These are phyloP conservation scores for Orientallactaga sibirica DNA, from an alignment of 2,797 vertebrate genomes.

Conservation along the genomic window DNA sequence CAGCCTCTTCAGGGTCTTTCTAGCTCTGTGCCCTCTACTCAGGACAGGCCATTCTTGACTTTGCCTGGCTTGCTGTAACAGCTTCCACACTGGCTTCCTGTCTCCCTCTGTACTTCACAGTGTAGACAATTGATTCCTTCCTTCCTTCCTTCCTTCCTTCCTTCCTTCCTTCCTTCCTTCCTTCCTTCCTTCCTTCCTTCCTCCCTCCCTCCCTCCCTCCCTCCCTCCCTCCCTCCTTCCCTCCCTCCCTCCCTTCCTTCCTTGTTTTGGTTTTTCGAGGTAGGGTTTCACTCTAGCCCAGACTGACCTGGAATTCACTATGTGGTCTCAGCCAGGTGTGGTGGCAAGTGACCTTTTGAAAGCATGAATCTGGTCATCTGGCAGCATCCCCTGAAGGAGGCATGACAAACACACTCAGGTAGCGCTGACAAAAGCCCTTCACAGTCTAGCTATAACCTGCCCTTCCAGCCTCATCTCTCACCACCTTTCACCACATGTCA, in stretches of 20 bases:
- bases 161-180: no score
- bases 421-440: not conserved
- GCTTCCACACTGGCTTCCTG: not conserved
- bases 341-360: conserved; percentile 6
- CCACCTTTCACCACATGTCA: not conserved
- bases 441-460: not conserved
- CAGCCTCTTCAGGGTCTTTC: not conserved
- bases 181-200: no score
- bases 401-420: not conserved
- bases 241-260: no score
- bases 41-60: not conserved
- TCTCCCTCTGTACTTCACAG: not conserved
- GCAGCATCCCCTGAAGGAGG: not conserved
- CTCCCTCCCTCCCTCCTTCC: no score
- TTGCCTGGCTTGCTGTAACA: not conserved
- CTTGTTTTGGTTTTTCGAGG: no score
- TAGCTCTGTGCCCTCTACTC: not conserved
- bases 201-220: no score
- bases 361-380: not conserved
- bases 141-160: no score
- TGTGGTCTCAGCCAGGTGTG: no score
- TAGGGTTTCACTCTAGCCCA: no score
- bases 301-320: no score
- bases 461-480: not conserved
- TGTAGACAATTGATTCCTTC: not conserved